These are phyloP conservation scores for Lamellibrachia columna DNA, from an alignment of 2,888 invertebrate genomes.

Conservation along the genomic window DNA sequence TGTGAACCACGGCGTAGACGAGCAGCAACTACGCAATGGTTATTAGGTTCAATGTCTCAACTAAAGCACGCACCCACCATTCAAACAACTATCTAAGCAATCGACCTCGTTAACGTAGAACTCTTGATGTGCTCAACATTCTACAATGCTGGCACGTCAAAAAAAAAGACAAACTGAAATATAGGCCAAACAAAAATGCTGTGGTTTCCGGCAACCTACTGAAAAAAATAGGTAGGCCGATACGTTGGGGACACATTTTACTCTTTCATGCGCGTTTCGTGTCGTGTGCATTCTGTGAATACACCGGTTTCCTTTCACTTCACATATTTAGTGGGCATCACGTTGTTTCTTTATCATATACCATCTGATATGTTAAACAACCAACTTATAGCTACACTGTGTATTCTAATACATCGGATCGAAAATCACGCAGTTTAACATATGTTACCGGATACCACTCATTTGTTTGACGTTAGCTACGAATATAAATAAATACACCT, in stretches of 20 bases:
- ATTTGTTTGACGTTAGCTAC: not conserved
- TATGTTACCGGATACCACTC: not conserved
- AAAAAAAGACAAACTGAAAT: not conserved
- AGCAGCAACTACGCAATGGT: not conserved
- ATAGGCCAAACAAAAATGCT: not conserved
- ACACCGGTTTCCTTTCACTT: not conserved
- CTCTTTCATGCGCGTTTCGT: not conserved
- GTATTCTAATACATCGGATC: not conserved
- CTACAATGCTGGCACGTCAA: not conserved
- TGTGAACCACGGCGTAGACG: not conserved
- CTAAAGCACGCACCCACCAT: not conserved
- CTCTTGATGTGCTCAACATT: not conserved
- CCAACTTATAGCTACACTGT: not conserved
- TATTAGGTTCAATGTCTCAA: not conserved
- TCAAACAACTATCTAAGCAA: slow-evolving; percentile 6
- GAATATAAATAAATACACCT: slow-evolving; percentile 3
- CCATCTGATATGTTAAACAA: not conserved
- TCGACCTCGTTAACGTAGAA: not conserved
- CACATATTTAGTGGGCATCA: not conserved
- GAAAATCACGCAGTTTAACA: not conserved
- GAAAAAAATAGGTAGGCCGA: not conserved
- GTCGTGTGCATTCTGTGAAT: not conserved
- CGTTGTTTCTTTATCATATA: not conserved
- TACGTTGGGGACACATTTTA: not conserved
- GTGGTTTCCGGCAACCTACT: not conserved